Conservation (phyloP, 2,113 vertebrate genomes). For the Tursiops truncatus region DNA sequence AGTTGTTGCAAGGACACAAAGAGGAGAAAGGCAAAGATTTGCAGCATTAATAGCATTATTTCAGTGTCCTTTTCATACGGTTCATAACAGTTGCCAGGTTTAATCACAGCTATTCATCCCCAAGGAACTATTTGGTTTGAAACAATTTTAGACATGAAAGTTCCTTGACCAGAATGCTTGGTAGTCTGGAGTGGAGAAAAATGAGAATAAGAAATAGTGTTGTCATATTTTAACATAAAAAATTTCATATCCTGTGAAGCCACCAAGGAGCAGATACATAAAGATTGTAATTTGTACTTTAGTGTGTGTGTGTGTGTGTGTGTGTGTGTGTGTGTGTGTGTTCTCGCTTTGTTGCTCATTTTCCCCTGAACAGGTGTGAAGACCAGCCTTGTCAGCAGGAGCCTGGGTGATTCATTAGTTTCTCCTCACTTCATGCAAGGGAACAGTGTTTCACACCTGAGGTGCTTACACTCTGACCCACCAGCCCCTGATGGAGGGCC, state of each 20-base stretch:
- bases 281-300: neutral
- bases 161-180: constrained; percentile 69
- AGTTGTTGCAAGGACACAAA: neutral
- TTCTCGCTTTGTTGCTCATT: neutral
- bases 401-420: constrained; percentile 74
- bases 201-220: neutral
- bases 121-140: constrained; percentile 60
- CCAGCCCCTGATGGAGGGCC: neutral
- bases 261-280: neutral
- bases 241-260: constrained; percentile 30
- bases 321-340: neutral
- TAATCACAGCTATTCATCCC: constrained; percentile 63
- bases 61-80: constrained; percentile 14
- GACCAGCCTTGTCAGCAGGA: constrained; percentile 62
- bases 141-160: constrained; percentile 62
- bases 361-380: constrained; percentile 51
- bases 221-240: constrained; percentile 38
- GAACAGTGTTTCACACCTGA: constrained; percentile 51
- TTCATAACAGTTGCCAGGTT: constrained; percentile 38
- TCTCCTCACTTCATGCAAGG: constrained; percentile 62
- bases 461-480: neutral
- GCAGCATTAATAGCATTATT: neutral
- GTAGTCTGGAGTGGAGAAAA: constrained; percentile 52
- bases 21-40: constrained; percentile 10
- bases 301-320: neutral